Base-by-base conservation (phyloP, 2,113 vertebrate genomes). In the Ibidorhyncha struthersii region DNA sequence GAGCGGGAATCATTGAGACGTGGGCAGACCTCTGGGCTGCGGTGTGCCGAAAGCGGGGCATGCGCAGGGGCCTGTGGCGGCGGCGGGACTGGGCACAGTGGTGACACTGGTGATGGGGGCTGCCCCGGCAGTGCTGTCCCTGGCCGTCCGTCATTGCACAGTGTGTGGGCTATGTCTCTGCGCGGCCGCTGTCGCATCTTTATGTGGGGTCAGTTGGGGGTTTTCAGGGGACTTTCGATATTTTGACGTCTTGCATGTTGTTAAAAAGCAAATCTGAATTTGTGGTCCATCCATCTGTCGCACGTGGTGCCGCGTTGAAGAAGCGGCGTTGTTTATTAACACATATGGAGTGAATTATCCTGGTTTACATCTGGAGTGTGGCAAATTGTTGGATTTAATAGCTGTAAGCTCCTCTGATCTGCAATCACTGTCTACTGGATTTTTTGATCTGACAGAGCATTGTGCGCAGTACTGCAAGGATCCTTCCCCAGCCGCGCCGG, bases 351-450 rank as follows among this genome's bases (percentile, higher is more conserved):
- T 25, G 70, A 63, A 40, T 61, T 30, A 49, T 47, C 72, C 72
- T 0, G 0, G 43, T 56, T 90, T 65, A 41, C 32, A 9, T 49
- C 82, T 65, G 67, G 82, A 61, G 62, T 36, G 78, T 45, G 76
- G 47, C 84, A 62, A 36, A 92, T 15, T 50, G 63, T 45, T 70
- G 90, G 59, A 14, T 67, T 81, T 55, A 47, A 53, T 69, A 71
- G 67, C 95, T 69, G 53, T 66, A 9, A 83, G 62, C 61, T 84
- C 50, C 79, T 94, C 63, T 91, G 95, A 62, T 95, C 87, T 56
- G 69, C 93, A 81, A 34, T 86, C 90, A 19, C 58, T 93, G 85
- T 58, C 85, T 81, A 63, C 59, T 38, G 81, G 84, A 29, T 47
- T n/a, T 65, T 91, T 61, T 79, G 73, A 76, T 93, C 17, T 76